Conservation (phyloP, 2,888 invertebrate species). For the Ophion ventricosus region DNA sequence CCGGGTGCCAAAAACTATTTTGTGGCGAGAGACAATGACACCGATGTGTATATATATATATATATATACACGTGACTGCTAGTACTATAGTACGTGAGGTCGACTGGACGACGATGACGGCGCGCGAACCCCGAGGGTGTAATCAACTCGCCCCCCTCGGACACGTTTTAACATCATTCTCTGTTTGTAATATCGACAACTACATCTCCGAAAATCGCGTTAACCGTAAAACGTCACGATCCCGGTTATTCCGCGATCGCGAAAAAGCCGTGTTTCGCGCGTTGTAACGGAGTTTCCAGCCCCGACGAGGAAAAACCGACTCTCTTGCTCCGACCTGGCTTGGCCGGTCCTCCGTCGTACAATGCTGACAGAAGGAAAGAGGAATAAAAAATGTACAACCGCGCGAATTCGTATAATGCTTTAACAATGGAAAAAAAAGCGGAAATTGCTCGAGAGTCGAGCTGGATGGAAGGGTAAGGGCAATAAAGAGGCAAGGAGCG, state of each 20-base stretch:
- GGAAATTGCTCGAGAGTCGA: conserved; percentile 1
- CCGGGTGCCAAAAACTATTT: conserved; percentile 56
- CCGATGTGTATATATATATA: background rate
- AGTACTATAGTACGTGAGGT: background rate
- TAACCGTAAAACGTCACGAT: conserved; percentile 28
- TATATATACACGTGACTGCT: conserved; percentile 6
- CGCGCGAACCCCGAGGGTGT: conserved; percentile 45
- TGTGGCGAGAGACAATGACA: conserved; percentile 30
- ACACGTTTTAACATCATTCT: conserved; percentile 19
- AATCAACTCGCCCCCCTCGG: conserved; percentile 25
- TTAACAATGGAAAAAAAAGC: conserved; percentile 41
- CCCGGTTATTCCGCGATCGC: conserved; percentile 25
- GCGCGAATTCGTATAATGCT: conserved; percentile 30
- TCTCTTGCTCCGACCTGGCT: background rate
- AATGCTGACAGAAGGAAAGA: background rate
- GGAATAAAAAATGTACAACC: background rate
- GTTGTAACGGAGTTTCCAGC: background rate
- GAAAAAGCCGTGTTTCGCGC: conserved; percentile 4
- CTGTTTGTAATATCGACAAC: conserved; percentile 17
- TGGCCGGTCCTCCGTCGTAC: background rate
- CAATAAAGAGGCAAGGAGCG: background rate
- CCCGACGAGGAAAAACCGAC: conserved; percentile 7
- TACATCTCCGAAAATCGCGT: conserved; percentile 31
- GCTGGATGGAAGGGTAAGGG: background rate
- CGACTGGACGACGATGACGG: background rate